A percentile compares a stretch with the other conserved stretches of the same genome.
Conservation (phyloP, 2,113 vertebrate species). For the Takifugu flavidus region DNA sequence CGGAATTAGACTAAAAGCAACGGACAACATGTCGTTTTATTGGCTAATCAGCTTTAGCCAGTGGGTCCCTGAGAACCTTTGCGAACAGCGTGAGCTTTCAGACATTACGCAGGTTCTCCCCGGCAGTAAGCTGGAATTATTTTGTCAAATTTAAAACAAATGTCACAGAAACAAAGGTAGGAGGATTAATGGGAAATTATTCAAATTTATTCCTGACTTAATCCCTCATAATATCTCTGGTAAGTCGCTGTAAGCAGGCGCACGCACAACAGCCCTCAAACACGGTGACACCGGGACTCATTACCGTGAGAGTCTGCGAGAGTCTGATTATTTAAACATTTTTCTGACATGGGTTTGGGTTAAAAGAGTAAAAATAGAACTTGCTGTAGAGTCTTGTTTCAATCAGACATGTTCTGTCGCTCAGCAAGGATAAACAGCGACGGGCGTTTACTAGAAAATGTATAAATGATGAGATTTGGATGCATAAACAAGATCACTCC, state of each 20-base stretch:
- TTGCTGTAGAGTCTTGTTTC: too few species aligned
- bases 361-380: too few species aligned
- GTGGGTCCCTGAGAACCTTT: constrained; percentile 24
- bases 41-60: constrained; percentile 22
- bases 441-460: too few species aligned
- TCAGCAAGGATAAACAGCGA: too few species aligned
- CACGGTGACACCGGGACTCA: not conserved
- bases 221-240: constrained; percentile 55
- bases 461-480: too few species aligned
- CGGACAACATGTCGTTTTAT: constrained; percentile 22
- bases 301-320: too few species aligned
- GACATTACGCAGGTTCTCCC: constrained; percentile 22
- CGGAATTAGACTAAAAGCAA: constrained; percentile 28
- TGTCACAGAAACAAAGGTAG: constrained; percentile 56
- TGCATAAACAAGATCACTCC: too few species aligned
- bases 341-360: too few species aligned
- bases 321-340: too few species aligned
- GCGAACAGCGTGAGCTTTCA: constrained; percentile 27
- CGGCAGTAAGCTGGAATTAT: constrained; percentile 51
- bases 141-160: constrained; percentile 63
- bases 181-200: constrained; percentile 73
- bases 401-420: too few species aligned
- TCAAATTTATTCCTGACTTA: constrained; percentile 71
- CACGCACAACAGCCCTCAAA: constrained; percentile 12
- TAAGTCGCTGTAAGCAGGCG: constrained; percentile 60